Conservation (phyloP, 1,140 invertebrate species). For the Drosophila pallidifrons region DNA sequence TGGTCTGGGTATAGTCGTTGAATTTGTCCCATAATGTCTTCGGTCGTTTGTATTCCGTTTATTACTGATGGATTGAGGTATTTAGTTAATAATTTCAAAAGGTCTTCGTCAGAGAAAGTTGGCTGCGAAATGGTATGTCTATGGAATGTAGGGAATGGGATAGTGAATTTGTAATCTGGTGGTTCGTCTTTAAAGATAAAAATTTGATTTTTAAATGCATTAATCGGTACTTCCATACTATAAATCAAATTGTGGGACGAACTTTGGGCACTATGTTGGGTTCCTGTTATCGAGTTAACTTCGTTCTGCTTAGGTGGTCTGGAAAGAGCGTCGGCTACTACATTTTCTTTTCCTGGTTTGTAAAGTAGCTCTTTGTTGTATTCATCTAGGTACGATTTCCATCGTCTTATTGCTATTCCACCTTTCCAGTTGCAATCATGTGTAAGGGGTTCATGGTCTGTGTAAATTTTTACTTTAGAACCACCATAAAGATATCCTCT, state of each 20-base stretch:
- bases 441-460: too few species aligned
- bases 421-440: too few species aligned
- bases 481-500: too few species aligned
- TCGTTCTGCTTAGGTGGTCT: neutral
- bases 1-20: slow-evolving; percentile 34
- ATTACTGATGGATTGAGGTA: slow-evolving; percentile 31
- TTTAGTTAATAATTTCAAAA: slow-evolving; percentile 5
- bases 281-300: slow-evolving; percentile 4
- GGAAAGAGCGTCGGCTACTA: too few species aligned
- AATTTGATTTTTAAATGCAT: slow-evolving; percentile 26
- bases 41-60: slow-evolving; percentile 32
- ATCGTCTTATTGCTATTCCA: too few species aligned
- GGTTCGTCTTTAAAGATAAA: neutral
- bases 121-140: neutral
- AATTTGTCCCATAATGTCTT: slow-evolving; percentile 35
- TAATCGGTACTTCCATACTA: slow-evolving; percentile 11
- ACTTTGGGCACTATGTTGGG: slow-evolving; percentile 8
- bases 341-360: too few species aligned
- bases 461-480: too few species aligned
- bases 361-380: too few species aligned
- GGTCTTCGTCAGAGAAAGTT: neutral
- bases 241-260: slow-evolving; percentile 1
- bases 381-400: too few species aligned
- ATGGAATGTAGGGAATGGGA: slow-evolving; percentile 8
- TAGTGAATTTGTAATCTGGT: neutral